Evolutionary conservation across 2,113 vertebrate species (phyloP).

Genomic region (Ailurus styani): DNA sequence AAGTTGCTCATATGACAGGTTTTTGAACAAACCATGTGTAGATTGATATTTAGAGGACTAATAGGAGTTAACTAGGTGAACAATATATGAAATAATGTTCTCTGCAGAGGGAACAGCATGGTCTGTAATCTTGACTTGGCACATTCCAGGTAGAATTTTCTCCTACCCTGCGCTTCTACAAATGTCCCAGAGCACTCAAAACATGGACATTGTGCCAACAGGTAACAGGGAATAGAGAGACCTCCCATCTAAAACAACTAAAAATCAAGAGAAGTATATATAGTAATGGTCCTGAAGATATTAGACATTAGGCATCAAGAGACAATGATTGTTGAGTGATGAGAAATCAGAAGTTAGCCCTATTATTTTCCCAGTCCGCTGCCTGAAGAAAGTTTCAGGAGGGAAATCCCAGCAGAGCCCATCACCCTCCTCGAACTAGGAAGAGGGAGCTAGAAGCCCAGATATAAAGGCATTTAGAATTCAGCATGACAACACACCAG

Average conservation of each 20-base stretch:
- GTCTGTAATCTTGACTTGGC: neutral
- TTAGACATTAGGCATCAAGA: neutral
- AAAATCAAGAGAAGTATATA: neutral
- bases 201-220: neutral
- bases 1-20: neutral
- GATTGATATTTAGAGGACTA: neutral
- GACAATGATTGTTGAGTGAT: neutral
- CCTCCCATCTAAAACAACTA: neutral
- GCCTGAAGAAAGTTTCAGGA: neutral
- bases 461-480: neutral
- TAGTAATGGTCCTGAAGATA: neutral
- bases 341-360: neutral
- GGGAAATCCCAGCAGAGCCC: neutral
- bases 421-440: neutral
- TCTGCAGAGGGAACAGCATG: neutral
- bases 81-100: neutral
- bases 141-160: no score
- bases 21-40: neutral
- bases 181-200: neutral
- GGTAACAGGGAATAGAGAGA: neutral
- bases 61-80: neutral
- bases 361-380: neutral
- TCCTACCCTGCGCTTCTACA: neutral
- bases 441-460: neutral
- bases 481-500: neutral